Base-by-base conservation (phyloP, 2,888 invertebrate species). In the Gortyna flavago region DNA sequence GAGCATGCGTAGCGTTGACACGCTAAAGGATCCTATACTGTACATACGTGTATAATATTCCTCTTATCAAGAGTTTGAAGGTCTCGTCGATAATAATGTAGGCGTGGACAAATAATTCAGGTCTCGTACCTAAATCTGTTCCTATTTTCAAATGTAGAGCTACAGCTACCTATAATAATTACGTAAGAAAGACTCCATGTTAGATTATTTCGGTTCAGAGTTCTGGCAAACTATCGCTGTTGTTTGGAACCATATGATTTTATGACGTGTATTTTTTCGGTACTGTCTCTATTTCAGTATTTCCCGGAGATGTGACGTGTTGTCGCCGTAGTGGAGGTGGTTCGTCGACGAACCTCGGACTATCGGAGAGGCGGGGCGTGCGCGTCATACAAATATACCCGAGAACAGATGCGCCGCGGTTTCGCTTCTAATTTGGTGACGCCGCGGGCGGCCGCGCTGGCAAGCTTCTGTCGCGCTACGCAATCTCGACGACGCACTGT, bases 371-470 rank as follows among this genome's bases (percentile, higher is more conserved):
- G 96, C 95, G 96, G 94, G 95, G 95, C 92, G 87, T 89, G 85
- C 89, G 91, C 95, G 95, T 95, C 96, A 96, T 91, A 92, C 83
- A 93, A 84, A 93, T 93, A 93, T 90, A 91, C 88, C 87, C 84
- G 86, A 90, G 88, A 89, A 89, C 87, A 87, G 86, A 89, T 87
- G 87, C 89, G 92, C 88, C 87, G 87, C 86, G 88, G 85, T 88
- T 92, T 94, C 94, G 94, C 93, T 93, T 96, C 95, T 96, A 96
- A 96, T 95, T 96, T 95, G 95, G 96, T 96, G 96, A 96, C 96
- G 96, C 92, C 86, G 92, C 83, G 80, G 83, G 72, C 79, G 81
- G 81, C 64, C 85, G 85, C 83, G 87, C 80, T 85, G 87, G 86
- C 87, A 86, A 85, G 84, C 89, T 89, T 85, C 81, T 85, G 74